Evolutionary conservation across 2,888 invertebrate species (phyloP), one percentile per base, ranked within the genome.

Genomic region (Saturnia japonica): DNA sequence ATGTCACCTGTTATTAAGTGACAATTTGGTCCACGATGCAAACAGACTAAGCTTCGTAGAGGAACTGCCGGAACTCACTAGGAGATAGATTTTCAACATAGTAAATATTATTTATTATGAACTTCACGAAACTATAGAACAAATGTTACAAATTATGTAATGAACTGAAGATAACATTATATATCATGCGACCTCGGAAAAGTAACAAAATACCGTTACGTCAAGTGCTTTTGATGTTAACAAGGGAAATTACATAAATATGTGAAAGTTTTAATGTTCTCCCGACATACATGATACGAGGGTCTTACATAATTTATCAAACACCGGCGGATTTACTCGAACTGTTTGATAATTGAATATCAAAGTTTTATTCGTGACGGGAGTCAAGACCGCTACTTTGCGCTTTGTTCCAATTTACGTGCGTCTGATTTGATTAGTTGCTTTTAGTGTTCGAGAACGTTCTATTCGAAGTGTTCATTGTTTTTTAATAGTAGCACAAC

Each of bases 281-380:
- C 2, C 19, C 64, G 64, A 40, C 64, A n/a, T 11, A n/a, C n/a
- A n/a, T 40, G 40, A 40, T 34, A 19, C 64, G 64, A 40, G 40
- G n/a, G 12, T 64, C 40, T 40, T 64, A 40, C 40, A 64, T 64
- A 64, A 64, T 64, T 64, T n/a, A 64, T 64, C 64, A 40, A 1
- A 40, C n/a, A 22, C 22, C 11, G 19, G 22, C 40, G 64, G 64
- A n/a, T 64, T 19, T 40, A 40, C 40, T 22, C 64, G 40, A 40
- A 64, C 40, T 25, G 28, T 28, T 64, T 64, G 40, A 64, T 19
- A 64, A 64, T 64, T 64, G 40, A 64, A 64, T 64, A 64, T 9
- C 11, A 64, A 64, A 64, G 64, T 64, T 64, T 28, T 11, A 28
- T 28, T 1, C 28, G 57, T 28, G 57, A 60, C 57, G 57, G 25